phyloP scores from a whole-genome alignment of 1,140 invertebrate genomes.

The Listronotus oregonensis region DNA sequence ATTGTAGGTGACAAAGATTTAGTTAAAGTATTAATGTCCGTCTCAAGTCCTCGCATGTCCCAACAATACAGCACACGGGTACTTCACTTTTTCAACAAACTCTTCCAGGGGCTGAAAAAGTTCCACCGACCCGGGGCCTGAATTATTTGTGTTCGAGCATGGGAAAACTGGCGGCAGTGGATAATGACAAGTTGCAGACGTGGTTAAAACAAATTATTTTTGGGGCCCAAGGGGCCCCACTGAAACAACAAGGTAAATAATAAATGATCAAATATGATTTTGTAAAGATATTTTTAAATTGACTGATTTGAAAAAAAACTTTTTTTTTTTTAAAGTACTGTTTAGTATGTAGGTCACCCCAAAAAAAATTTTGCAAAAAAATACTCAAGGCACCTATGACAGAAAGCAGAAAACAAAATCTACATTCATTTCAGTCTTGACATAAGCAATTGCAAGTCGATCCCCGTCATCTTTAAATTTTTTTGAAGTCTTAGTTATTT shows the following conservation, averaged over 20 bases:
- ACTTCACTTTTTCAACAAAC: conserved; percentile 78
- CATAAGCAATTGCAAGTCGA: no score
- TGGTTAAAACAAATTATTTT: conserved; percentile 74
- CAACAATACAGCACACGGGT: conserved; percentile 77
- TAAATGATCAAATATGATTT: no score
- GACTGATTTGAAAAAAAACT: no score
- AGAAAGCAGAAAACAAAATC: no score
- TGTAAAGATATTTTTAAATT: no score
- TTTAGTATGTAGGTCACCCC: no score
- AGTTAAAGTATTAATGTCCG: conserved; percentile 74
- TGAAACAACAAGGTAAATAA: conserved; percentile 47
- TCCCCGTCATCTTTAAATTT: no score
- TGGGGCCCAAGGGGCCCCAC: conserved; percentile 59
- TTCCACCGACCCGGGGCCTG: conserved; percentile 65
- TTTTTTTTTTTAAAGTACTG: no score
- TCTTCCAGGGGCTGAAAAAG: conserved; percentile 70
- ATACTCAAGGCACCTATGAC: no score
- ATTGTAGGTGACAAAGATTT: conserved; percentile 59
- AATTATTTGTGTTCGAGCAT: conserved; percentile 73
- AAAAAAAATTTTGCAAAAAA: no score
- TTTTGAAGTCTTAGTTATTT: no score
- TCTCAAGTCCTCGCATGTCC: conserved; percentile 69
- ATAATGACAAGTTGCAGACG: conserved; percentile 66
- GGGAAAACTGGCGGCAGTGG: conserved; percentile 68
- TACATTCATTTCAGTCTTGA: no score